Percentiles rank a stretch among this genome's conserved stretches.
phyloP scores from a whole-genome alignment of 2,888 invertebrate species.

The Drosophila bunnanda region DNA sequence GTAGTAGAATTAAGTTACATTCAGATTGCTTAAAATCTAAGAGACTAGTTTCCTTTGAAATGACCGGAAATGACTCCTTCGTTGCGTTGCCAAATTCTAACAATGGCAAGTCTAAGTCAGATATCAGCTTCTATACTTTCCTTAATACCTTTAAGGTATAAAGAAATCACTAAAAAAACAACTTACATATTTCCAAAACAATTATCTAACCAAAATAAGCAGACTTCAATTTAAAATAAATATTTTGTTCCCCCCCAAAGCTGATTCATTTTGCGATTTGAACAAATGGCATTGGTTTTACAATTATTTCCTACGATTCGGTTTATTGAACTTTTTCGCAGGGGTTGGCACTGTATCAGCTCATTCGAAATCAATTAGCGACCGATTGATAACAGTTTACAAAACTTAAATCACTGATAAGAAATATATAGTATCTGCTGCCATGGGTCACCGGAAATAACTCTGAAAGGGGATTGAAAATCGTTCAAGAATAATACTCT shows the following conservation, averaged over 20 bases:
- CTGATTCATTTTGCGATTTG: neutral
- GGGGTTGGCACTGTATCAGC: constrained; percentile 15
- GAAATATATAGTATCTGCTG: neutral
- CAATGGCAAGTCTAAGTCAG: neutral
- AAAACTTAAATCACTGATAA: constrained; percentile 21
- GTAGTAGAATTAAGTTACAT: too few species aligned
- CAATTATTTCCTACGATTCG: neutral
- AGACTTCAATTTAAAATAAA: neutral
- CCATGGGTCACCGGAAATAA: neutral
- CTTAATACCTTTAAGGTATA: neutral
- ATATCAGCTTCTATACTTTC: neutral
- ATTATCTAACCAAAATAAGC: neutral
- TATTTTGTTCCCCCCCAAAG: neutral
- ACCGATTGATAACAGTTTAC: constrained; percentile 12
- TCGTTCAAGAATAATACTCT: neutral
- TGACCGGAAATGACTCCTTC: too few species aligned
- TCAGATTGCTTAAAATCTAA: too few species aligned
- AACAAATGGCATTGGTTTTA: neutral
- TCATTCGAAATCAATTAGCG: constrained; percentile 53
- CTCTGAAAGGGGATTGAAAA: neutral
- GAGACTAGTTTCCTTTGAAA: too few species aligned
- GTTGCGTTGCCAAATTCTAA: too few species aligned
- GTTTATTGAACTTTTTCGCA: constrained; percentile 26
- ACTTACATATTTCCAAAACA: neutral
- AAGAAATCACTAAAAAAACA: neutral